A percentile compares a stretch with the other conserved stretches of the same genome.
These are phyloP conservation scores for Apodemus sylvaticus DNA, from an alignment of 2,113 vertebrate genomes.

Conservation along the genomic window DNA sequence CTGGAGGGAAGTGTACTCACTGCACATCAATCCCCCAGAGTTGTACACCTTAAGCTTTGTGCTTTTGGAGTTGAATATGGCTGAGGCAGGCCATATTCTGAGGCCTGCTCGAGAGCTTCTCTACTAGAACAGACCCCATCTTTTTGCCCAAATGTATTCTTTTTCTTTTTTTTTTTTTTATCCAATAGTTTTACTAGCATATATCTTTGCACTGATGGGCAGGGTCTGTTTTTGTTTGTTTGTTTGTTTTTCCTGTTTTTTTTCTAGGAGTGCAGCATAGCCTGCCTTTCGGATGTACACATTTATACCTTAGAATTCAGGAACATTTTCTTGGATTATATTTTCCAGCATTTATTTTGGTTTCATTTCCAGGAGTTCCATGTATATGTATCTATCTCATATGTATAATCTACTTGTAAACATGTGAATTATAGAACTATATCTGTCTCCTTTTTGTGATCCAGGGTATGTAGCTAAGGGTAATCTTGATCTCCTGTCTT, in stretches of 20 bases:
- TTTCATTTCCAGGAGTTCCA: slow-evolving; percentile 18
- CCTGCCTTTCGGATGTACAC: background rate
- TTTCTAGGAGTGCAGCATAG: background rate
- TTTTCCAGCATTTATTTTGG: background rate
- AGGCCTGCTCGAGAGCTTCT: background rate
- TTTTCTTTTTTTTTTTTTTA: background rate
- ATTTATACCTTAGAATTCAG: background rate
- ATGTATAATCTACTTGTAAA: background rate
- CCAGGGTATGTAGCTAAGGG: background rate
- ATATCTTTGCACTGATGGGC: background rate
- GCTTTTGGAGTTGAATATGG: background rate
- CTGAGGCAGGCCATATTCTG: background rate
- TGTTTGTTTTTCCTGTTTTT: background rate
- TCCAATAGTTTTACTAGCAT: background rate
- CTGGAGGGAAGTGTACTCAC: too few species aligned
- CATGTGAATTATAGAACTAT: background rate
- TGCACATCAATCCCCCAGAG: background rate
- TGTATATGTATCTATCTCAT: background rate
- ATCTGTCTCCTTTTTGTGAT: background rate
- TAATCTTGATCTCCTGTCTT: background rate
- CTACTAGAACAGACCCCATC: background rate
- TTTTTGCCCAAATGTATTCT: background rate
- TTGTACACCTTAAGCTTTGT: rapidly evolving
- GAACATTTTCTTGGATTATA: slow-evolving; percentile 1
- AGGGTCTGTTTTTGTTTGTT: background rate